These are phyloP conservation scores for Numida meleagris DNA, from an alignment of 2,113 vertebrate genomes.

Conservation along the genomic window DNA sequence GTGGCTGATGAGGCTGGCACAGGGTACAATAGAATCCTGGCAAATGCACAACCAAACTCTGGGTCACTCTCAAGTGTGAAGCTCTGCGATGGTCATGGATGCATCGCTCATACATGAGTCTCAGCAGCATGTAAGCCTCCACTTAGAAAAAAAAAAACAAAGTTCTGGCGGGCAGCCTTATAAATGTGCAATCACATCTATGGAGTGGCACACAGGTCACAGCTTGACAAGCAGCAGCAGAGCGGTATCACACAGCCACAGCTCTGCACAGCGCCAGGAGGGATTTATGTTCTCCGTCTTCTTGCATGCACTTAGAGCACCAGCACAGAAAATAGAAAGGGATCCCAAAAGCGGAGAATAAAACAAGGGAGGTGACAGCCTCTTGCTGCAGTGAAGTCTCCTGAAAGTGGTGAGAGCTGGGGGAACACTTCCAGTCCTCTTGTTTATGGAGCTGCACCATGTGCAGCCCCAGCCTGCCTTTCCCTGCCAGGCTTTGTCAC, in stretches of 20 bases:
- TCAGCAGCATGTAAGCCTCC: not conserved
- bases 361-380: not conserved
- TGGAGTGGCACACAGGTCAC: fast-evolving
- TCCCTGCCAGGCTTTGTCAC: not conserved
- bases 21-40: not conserved
- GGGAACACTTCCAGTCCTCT: not conserved
- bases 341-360: not conserved
- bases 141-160: not conserved
- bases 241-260: not conserved
- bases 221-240: not conserved
- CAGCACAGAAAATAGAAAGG: not conserved
- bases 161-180: not conserved
- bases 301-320: not conserved
- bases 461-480: not conserved
- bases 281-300: not conserved
- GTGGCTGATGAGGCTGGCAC: not conserved
- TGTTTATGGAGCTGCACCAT: not conserved
- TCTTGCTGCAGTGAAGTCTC: not conserved
- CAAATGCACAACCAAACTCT: not conserved
- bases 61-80: not conserved
- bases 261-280: not conserved
- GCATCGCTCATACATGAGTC: not conserved
- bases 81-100: fast-evolving
- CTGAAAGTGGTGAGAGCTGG: not conserved
- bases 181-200: not conserved